A percentile compares a stretch with the other conserved stretches of the same genome.
phyloP scores from a whole-genome alignment of 2,888 invertebrate genomes.

The Aphodius sticticus region DNA sequence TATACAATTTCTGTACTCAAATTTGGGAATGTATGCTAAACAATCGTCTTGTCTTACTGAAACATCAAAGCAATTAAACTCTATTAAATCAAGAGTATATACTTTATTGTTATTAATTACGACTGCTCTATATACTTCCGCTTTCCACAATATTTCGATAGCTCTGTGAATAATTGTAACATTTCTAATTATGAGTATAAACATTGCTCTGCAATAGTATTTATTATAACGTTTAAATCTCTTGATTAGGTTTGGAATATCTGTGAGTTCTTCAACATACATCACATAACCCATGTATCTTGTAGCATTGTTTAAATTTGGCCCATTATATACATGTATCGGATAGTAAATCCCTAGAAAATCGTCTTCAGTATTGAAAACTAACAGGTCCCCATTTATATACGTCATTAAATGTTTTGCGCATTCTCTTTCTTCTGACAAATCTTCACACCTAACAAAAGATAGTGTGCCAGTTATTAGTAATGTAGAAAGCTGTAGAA shows the following conservation, averaged over 20 bases:
- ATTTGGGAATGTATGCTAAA: not conserved
- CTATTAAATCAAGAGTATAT: not conserved
- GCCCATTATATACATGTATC: not conserved
- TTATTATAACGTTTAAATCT: constrained; percentile 4
- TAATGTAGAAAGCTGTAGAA: not conserved
- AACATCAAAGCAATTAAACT: constrained; percentile 11
- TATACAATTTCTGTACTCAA: constrained; percentile 11
- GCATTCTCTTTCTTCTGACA: not conserved
- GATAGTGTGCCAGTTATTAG: not conserved
- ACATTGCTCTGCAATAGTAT: constrained; percentile 12
- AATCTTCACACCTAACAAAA: not conserved
- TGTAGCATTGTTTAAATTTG: not conserved
- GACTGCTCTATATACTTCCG: not conserved
- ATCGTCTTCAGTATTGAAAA: not conserved
- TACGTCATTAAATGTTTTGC: not conserved
- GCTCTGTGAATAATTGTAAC: not conserved
- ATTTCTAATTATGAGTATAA: constrained; percentile 6
- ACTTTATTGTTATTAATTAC: constrained; percentile 10
- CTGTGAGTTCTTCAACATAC: not conserved
- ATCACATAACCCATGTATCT: not conserved
- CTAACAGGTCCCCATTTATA: not conserved
- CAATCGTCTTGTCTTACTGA: not conserved
- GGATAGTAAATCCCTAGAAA: not conserved
- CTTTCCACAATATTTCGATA: constrained; percentile 9
- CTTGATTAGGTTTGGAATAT: not conserved